Evolutionary conservation across 2,888 invertebrate species (phyloP), one percentile per base, ranked within the genome.

Genomic region (Lasioglossum villosulum): DNA sequence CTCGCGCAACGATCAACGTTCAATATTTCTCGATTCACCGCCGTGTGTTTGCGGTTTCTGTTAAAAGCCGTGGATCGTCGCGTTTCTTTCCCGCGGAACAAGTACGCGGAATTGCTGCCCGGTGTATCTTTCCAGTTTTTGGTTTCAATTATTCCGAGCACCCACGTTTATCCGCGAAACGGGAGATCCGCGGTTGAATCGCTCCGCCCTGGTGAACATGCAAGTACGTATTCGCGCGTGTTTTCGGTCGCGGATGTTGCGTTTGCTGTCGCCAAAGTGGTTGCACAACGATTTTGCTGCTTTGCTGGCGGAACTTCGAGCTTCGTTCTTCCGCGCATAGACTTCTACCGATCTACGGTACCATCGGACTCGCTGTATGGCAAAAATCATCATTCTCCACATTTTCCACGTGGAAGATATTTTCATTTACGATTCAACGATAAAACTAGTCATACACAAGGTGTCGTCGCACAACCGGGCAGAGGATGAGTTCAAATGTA

Each of bases 1-100:
- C 34, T 37, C 10, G 34, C 30, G 37, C 37, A 68, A 68, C 68
- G 68, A 68, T 68, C 68, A 68, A 37, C 68, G 34, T 68, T 68
- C 37, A 37, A 68, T 68, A 68, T 68, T 68, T 68, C 37, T 34
- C 37, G 34, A 10, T 37, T 23, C 10, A 19, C 23, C 45, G 45
- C 16, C 45, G 45, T 45, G 37, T 37, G 37, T 68, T 37, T 37
- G 68, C 68, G 34, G 68, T 68, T 66, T 6, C 10, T 23, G 68
- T 68, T 68, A 23, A 23, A 23, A 66, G 6, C 19, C 66, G 6
- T 23, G 34, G 23, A 66, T 16, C 19, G 3, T 10, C 34, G 10
- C 34, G 68, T 37, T 68, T 68, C 37, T 68, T 68, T 68, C 6
- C 37, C 19, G 37, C 68, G 23, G 2, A 8, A 19, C 16, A 16